Conservation (phyloP, 2,888 invertebrate species). For the Nemapogon koenigi region DNA sequence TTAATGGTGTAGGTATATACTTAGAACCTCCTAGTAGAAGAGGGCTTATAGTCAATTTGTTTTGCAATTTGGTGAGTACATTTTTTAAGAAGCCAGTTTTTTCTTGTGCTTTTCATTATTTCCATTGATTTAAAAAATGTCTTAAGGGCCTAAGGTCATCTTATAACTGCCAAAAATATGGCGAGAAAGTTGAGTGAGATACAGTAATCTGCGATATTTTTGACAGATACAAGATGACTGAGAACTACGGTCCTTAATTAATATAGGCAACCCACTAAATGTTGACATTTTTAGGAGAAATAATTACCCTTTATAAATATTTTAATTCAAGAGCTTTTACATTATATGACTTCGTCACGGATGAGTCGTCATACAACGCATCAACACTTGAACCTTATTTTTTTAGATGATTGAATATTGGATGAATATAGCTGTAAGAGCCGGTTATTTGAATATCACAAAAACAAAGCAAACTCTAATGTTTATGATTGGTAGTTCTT, state of each 20-base stretch:
- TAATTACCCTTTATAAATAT: no score
- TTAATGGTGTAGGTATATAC: slow-evolving; percentile 42
- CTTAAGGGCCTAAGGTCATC: not conserved
- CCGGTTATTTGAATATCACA: slow-evolving; percentile 38
- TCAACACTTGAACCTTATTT: not conserved
- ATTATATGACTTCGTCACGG: no score
- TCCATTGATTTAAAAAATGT: no score
- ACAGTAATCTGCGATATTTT: no score
- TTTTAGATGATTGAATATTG: slow-evolving; percentile 51
- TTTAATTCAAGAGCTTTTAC: no score
- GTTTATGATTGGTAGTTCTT: slow-evolving; percentile 52
- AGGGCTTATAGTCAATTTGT: slow-evolving; percentile 46
- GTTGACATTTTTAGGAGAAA: no score
- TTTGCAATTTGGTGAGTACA: slow-evolving; percentile 44
- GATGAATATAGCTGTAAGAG: slow-evolving; percentile 32
- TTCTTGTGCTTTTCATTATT: no score
- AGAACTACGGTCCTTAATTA: no score
- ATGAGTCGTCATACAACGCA: not conserved
- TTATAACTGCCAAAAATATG: no score
- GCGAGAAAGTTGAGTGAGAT: no score
- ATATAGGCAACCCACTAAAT: no score
- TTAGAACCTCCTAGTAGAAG: slow-evolving; percentile 49
- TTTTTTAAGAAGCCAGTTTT: not conserved
- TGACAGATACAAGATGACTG: no score
- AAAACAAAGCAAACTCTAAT: slow-evolving; percentile 39